These are phyloP conservation scores for Tragelaphus oryx DNA, from an alignment of 2,797 vertebrate species.

Conservation along the genomic window DNA sequence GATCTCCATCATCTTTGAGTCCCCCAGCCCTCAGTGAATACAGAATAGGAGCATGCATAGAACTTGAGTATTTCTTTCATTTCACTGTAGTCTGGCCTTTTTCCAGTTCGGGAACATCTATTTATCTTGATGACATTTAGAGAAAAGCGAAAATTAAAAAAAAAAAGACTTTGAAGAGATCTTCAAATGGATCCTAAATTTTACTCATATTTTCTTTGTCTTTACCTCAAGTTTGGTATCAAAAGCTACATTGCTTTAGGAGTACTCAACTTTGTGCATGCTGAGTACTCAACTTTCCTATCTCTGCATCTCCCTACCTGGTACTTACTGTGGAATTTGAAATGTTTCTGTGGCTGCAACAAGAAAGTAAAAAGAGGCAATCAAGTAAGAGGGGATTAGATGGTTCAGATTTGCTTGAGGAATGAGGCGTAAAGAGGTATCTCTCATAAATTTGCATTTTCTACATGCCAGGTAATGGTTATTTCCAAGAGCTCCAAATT, in stretches of 20 bases:
- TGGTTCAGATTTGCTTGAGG: background rate
- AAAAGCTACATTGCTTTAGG: background rate
- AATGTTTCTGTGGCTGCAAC: background rate
- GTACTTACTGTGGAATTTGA: background rate
- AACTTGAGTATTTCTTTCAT: background rate
- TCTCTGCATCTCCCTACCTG: background rate
- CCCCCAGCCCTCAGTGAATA: too few species aligned
- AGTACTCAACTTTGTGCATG: background rate
- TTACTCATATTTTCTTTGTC: background rate
- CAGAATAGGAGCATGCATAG: too few species aligned
- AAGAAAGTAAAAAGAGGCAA: background rate
- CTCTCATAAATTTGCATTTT: background rate
- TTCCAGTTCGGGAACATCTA: background rate
- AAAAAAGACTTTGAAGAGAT: constrained; percentile 8
- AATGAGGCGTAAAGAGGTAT: background rate
- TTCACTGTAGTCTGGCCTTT: background rate
- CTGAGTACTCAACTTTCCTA: background rate
- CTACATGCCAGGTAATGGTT: background rate
- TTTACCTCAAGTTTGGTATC: background rate
- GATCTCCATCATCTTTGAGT: background rate
- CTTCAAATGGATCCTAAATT: background rate
- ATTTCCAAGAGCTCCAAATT: background rate
- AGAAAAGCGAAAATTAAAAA: background rate
- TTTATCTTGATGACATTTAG: background rate
- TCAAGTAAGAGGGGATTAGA: background rate